Percentiles rank a stretch among this genome's conserved stretches.
These are phyloP conservation scores for Drosophila rellima DNA, from an alignment of 2,888 invertebrate genomes.

Conservation along the genomic window DNA sequence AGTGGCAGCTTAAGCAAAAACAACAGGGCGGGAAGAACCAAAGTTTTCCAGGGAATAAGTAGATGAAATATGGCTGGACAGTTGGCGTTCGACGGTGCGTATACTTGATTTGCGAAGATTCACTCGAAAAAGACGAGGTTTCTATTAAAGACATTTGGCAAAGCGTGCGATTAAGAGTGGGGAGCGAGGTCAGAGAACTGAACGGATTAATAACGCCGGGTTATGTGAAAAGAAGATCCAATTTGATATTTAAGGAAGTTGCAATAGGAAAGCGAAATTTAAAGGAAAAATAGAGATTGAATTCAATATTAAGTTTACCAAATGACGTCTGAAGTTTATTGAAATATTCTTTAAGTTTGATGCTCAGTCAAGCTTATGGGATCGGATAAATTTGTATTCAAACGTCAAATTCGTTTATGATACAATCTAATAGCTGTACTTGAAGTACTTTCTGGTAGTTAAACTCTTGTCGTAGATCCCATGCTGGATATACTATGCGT, in stretches of 20 bases:
- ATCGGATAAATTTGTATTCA: constrained; percentile 22
- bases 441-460: constrained; percentile 27
- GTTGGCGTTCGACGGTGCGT: constrained; percentile 60
- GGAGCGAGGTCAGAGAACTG: not conserved
- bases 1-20: constrained; percentile 71
- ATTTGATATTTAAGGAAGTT: constrained; percentile 24
- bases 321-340: not conserved
- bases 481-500: constrained; percentile 19
- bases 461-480: constrained; percentile 26
- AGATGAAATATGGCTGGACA: constrained; percentile 59
- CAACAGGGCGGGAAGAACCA: constrained; percentile 26
- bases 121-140: constrained; percentile 41
- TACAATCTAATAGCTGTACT: constrained; percentile 22
- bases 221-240: not conserved
- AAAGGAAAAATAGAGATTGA: not conserved
- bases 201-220: constrained; percentile 10
- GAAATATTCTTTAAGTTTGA: constrained; percentile 6
- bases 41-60: constrained; percentile 46
- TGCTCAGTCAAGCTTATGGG: constrained; percentile 1
- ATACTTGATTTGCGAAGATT: constrained; percentile 65
- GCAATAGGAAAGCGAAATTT: not conserved
- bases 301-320: not conserved
- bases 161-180: constrained; percentile 5
- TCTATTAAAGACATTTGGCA: constrained; percentile 34
- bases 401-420: constrained; percentile 26